A percentile compares a stretch with the other conserved stretches of the same genome.
Conservation (phyloP, 2,888 invertebrate genomes). For the Matsumyia berberina region DNA sequence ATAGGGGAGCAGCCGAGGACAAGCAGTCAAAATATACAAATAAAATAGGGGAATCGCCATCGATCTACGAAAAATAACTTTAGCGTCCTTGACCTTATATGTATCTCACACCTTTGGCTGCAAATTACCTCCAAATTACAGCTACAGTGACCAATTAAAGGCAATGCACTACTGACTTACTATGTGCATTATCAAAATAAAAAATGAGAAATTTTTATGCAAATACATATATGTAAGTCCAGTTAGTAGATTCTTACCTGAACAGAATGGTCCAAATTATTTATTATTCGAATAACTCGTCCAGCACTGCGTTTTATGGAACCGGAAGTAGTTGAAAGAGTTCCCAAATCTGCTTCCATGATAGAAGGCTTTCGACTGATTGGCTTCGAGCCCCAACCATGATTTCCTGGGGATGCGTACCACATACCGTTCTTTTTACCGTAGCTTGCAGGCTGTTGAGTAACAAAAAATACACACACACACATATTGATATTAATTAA, state of each 20-base stretch:
- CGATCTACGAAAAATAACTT: neutral
- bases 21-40: conserved; percentile 1
- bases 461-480: conserved; percentile 4
- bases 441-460: conserved; percentile 91
- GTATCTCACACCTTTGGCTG: neutral
- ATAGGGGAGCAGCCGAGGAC: neutral
- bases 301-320: conserved; percentile 91
- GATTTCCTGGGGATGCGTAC: conserved; percentile 88
- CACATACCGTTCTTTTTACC: conserved; percentile 96
- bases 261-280: conserved; percentile 95
- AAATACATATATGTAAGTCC: neutral
- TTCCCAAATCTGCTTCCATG: conserved; percentile 89
- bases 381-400: conserved; percentile 88
- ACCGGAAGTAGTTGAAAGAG: conserved; percentile 87
- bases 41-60: neutral
- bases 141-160: neutral
- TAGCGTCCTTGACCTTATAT: conserved; percentile 1
- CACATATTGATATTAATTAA: neutral
- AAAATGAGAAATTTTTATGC: neutral
- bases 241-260: conserved; percentile 86
- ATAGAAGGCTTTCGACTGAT: conserved; percentile 93
- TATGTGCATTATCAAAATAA: neutral
- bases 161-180: neutral
- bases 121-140: conserved; percentile 5
- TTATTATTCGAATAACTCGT: conserved; percentile 95